Base-by-base conservation (phyloP, 2,797 vertebrate species). In the Xiphorhynchus erythropygius region DNA sequence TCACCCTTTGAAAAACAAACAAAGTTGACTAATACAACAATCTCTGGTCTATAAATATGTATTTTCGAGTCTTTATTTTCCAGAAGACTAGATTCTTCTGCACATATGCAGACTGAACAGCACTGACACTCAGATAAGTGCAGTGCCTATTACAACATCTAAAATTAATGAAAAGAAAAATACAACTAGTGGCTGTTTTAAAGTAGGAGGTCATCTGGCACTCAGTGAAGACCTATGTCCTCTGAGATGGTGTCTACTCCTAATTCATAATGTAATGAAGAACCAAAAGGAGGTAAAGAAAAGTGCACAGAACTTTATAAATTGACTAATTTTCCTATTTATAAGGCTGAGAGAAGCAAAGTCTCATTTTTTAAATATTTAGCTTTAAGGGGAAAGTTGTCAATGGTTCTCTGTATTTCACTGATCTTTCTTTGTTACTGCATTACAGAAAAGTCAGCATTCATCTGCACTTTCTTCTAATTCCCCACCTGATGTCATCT, bases 401-500 rank as follows among this genome's bases (percentile, higher is more conserved):
- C 80, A 90, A 17, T 15, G 39, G 47, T 56, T 82, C 46, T 89
- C 71, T 87, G 59, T 50, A 76, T 71, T 88, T 77, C 27, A 57
- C 49, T 76, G 76, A 79, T 23, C 35, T 52, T 91, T 70, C 64
- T 94, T 86, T 67, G 70, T 52, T 77, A 37, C n/a, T 32, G 15
- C 32, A 37, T 68, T 93, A 93, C 59, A 65, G 49, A 87, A 59
- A 70, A 90, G 74, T 56, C 84, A 93, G 79, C 44, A 87, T 71
- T 93, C 86, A 87, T 91, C 90, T 91, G 75, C 39, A 62, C 77
- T 87, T 82, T 75, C 88, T 89, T 21, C 70, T 96, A 96, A 95
- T 91, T 97, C 94, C 93, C 92, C 35, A 92, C 76, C 86, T 96
- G 89, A 97, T 94, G 95, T 96, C 67, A 95, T 95, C 60, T 70